phyloP scores from a whole-genome alignment of 2,113 vertebrate species.

The Epinephelus lanceolatus region DNA sequence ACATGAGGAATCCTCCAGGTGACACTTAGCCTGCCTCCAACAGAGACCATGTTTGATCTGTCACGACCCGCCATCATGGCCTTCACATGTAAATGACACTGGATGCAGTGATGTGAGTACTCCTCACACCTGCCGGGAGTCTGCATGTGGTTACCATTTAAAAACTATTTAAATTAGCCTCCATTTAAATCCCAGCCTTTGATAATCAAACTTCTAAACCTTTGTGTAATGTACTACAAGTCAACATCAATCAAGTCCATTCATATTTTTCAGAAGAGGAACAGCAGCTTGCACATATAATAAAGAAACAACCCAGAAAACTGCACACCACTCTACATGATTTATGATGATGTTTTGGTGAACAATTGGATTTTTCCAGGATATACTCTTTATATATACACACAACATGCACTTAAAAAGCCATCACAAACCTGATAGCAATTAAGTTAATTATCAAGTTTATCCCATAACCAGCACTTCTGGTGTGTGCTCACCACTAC shows the following conservation, averaged over 20 bases:
- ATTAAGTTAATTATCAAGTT: slow-evolving; percentile 45
- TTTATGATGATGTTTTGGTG: slow-evolving; percentile 10
- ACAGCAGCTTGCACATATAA: neutral
- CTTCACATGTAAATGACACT: slow-evolving; percentile 62
- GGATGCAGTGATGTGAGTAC: slow-evolving; percentile 43
- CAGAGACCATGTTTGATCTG: slow-evolving; percentile 58
- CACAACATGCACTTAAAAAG: slow-evolving; percentile 46
- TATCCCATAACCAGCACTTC: slow-evolving; percentile 34
- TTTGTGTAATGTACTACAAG: neutral
- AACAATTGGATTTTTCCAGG: slow-evolving; percentile 20
- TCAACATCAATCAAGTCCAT: neutral
- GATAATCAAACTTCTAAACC: slow-evolving; percentile 37
- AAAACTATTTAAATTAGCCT: slow-evolving; percentile 57
- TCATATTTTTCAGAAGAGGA: neutral
- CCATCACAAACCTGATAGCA: slow-evolving; percentile 26
- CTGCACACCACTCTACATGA: slow-evolving; percentile 13
- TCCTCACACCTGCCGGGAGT: slow-evolving; percentile 53
- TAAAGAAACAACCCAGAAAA: neutral
- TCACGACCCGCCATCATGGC: slow-evolving; percentile 5
- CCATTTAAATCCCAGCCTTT: slow-evolving; percentile 55
- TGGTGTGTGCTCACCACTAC: slow-evolving; percentile 11
- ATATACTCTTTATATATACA: slow-evolving; percentile 42
- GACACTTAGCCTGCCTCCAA: slow-evolving; percentile 48
- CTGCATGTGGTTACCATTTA: slow-evolving; percentile 45
- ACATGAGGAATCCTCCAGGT: slow-evolving; percentile 31